Conservation (phyloP, 1,140 invertebrate species). For the Formica exsecta region DNA sequence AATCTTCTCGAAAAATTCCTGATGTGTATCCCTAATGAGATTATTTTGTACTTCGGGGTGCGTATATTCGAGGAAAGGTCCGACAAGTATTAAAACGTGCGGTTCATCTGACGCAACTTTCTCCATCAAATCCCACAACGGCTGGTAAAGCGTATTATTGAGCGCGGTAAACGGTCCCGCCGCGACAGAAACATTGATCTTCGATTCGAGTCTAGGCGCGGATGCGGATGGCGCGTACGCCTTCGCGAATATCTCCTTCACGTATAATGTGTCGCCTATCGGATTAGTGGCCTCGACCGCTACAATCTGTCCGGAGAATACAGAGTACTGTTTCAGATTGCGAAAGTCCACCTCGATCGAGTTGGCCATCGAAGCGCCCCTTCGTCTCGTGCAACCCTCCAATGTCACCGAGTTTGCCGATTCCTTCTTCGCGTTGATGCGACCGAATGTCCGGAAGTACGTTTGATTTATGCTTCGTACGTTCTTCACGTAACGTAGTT, state of each 20-base stretch:
- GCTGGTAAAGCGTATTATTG: slow-evolving; percentile 93
- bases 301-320: slow-evolving; percentile 95
- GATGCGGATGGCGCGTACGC: slow-evolving; percentile 76
- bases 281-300: slow-evolving; percentile 91
- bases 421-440: slow-evolving; percentile 38
- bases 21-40: slow-evolving; percentile 88
- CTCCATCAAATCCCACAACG: slow-evolving; percentile 92
- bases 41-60: slow-evolving; percentile 89
- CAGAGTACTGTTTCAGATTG: slow-evolving; percentile 89
- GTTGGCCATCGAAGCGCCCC: slow-evolving; percentile 69
- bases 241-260: slow-evolving; percentile 89
- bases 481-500: slow-evolving; percentile 75
- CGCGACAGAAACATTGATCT: slow-evolving; percentile 91
- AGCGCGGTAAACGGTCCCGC: slow-evolving; percentile 93
- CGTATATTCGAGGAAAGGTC: slow-evolving; percentile 93
- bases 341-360: slow-evolving; percentile 88
- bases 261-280: slow-evolving; percentile 90
- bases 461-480: slow-evolving; percentile 81
- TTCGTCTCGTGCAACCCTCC: slow-evolving; percentile 89
- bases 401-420: slow-evolving; percentile 88
- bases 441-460: slow-evolving; percentile 87
- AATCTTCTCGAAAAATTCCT: slow-evolving; percentile 90
- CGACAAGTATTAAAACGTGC: slow-evolving; percentile 93
- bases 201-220: slow-evolving; percentile 76
- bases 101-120: slow-evolving; percentile 91